A percentile compares a stretch with the other conserved stretches of the same genome.
phyloP scores from a whole-genome alignment of 2,888 invertebrate species.

The Metellina segmentata region DNA sequence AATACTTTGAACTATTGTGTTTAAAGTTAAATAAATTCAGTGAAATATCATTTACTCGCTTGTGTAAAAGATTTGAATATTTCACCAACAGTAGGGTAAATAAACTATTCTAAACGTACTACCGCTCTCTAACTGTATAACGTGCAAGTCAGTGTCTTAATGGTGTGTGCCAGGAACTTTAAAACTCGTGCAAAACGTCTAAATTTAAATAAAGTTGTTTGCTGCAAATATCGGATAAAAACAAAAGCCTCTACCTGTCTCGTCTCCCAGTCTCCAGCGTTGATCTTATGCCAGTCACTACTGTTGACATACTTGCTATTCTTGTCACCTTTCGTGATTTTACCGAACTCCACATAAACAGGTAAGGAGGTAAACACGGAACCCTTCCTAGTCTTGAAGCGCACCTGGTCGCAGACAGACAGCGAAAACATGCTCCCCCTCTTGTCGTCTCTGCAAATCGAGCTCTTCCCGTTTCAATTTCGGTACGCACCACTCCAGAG shows the following conservation, averaged over 20 bases:
- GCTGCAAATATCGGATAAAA: neutral
- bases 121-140: too few species aligned
- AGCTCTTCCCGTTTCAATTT: neutral
- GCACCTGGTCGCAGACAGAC: slow-evolving; percentile 77
- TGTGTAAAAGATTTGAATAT: too few species aligned
- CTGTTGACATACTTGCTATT: slow-evolving; percentile 69
- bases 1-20: too few species aligned
- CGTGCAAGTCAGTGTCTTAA: too few species aligned
- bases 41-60: too few species aligned
- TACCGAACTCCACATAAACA: slow-evolving; percentile 76
- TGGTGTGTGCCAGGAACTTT: too few species aligned
- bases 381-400: slow-evolving; percentile 76
- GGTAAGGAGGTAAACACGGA: slow-evolving; percentile 71
- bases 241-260: slow-evolving; percentile 61
- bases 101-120: too few species aligned
- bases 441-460: neutral
- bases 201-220: too few species aligned
- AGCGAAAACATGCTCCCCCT: slow-evolving; percentile 75
- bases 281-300: slow-evolving; percentile 72
- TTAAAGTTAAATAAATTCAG: too few species aligned
- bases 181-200: too few species aligned
- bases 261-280: slow-evolving; percentile 63
- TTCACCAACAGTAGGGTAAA: too few species aligned
- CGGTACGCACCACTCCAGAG: neutral
- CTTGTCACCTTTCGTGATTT: slow-evolving; percentile 73